Conservation (phyloP, 2,797 vertebrate genomes). For the Microctenopoma lineatum region DNA sequence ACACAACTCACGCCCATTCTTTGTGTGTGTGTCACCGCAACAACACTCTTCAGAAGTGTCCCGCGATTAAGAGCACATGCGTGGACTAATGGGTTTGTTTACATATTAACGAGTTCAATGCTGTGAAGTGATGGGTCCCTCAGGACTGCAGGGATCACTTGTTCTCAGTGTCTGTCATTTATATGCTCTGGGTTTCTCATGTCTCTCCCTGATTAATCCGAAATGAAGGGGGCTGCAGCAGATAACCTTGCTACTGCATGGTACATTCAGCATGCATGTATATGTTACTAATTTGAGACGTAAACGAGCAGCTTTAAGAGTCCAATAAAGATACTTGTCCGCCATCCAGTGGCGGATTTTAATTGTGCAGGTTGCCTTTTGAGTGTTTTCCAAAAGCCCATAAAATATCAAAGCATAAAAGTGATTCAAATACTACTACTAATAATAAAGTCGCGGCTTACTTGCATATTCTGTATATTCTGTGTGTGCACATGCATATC, state of each 20-base stretch:
- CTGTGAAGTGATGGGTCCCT: conserved; percentile 48
- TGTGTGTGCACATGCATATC: background rate
- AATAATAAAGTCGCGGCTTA: background rate
- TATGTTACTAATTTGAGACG: conserved; percentile 69
- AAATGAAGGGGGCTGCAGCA: conserved; percentile 44
- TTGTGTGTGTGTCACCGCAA: conserved; percentile 76
- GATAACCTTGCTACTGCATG: conserved; percentile 55
- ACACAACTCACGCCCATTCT: conserved; percentile 88
- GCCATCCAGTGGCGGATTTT: conserved; percentile 80
- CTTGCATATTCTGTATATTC: background rate
- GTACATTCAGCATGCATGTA: conserved; percentile 60
- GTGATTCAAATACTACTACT: conserved; percentile 13
- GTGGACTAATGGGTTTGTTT: conserved; percentile 71
- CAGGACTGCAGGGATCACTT: conserved; percentile 56
- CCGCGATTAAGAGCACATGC: conserved; percentile 58
- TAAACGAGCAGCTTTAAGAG: conserved; percentile 33
- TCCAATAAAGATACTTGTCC: conserved; percentile 77
- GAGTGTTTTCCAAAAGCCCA: background rate
- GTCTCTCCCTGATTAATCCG: conserved; percentile 59
- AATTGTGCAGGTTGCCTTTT: conserved; percentile 20
- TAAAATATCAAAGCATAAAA: conserved; percentile 3
- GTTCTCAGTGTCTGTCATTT: conserved; percentile 59
- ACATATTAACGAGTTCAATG: conserved; percentile 68
- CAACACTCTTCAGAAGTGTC: conserved; percentile 58
- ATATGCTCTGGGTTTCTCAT: conserved; percentile 60